Percentiles rank a stretch among this genome's conserved stretches.
Evolutionary conservation across 2,113 vertebrate species (phyloP).

Genomic region (Coturnix japonica): DNA sequence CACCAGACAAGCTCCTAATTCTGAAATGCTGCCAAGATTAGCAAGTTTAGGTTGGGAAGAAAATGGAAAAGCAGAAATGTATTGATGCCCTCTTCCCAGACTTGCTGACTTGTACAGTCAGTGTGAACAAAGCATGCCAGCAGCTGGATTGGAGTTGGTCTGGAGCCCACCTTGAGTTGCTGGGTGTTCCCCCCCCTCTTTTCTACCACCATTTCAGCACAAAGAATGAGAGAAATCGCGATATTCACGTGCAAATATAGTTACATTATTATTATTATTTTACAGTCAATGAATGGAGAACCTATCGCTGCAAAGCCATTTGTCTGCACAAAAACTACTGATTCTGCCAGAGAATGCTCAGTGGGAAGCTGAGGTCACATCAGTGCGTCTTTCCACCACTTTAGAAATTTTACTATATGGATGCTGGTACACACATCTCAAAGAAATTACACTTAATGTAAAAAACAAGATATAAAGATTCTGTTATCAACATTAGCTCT

Average conservation of each 20-base stretch:
- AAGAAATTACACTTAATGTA: not conserved
- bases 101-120: not conserved
- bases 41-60: not conserved
- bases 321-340: not conserved
- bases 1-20: not conserved
- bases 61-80: not conserved
- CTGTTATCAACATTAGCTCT: not conserved
- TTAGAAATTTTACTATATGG: not conserved
- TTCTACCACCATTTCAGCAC: not conserved
- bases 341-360: not conserved
- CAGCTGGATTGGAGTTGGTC: rapidly evolving
- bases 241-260: not conserved
- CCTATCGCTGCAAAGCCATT: not conserved
- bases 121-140: not conserved
- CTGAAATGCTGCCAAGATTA: not conserved
- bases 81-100: rapidly evolving
- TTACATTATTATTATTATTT: not conserved
- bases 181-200: not conserved
- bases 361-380: not conserved
- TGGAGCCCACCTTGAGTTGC: not conserved
- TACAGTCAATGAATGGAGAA: rapidly evolving
- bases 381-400: not conserved
- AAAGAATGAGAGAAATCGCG: not conserved
- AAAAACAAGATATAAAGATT: not conserved
- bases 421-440: not conserved